A percentile compares a stretch with the other conserved stretches of the same genome.
phyloP scores from a whole-genome alignment of 2,113 vertebrate species.

The Anguilla japonica region DNA sequence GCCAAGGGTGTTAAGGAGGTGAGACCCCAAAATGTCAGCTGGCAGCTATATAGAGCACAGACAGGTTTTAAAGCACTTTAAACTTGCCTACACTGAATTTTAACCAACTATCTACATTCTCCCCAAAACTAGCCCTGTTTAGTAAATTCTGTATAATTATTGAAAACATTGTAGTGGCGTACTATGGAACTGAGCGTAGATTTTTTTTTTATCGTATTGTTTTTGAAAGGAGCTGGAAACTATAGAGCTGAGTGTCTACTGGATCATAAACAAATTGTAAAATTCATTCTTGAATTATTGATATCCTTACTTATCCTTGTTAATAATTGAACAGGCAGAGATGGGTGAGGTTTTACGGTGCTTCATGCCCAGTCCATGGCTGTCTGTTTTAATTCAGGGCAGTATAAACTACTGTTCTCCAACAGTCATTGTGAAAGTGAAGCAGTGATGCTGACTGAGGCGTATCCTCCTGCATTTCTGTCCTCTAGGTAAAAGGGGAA shows the following conservation, averaged over 20 bases:
- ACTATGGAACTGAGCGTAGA: neutral
- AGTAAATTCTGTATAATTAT: no score
- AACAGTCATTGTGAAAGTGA: neutral
- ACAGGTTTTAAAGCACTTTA: no score
- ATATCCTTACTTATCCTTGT: constrained; percentile 1
- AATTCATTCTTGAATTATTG: neutral
- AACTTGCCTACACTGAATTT: no score
- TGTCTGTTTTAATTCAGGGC: neutral
- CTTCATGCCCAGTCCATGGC: neutral
- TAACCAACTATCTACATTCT: no score
- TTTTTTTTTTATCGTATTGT: neutral
- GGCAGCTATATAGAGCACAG: no score
- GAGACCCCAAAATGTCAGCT: no score
- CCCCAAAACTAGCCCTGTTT: no score
- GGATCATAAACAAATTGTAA: neutral
- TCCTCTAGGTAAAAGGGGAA: constrained; percentile 15
- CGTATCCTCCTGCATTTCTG: neutral
- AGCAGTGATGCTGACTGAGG: neutral
- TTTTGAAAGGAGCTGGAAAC: neutral
- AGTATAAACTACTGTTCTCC: neutral
- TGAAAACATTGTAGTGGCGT: neutral
- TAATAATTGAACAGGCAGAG: neutral
- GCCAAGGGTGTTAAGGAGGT: no score
- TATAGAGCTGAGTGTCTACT: neutral
- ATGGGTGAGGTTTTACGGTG: neutral